These are phyloP conservation scores for Trissolcus japonicus DNA, from an alignment of 2,888 invertebrate genomes.

Conservation along the genomic window DNA sequence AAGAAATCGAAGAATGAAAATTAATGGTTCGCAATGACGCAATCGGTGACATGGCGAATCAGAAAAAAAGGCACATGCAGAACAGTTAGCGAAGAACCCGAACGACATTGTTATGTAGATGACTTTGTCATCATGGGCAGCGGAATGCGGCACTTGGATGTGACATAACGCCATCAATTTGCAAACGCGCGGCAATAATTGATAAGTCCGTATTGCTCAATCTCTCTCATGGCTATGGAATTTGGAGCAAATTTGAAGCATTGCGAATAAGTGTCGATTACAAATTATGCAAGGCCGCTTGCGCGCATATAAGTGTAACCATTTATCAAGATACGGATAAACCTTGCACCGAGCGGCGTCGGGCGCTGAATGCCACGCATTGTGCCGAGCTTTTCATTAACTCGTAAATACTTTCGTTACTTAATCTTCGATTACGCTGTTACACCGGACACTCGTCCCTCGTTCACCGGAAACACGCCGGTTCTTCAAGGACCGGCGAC, in stretches of 20 bases:
- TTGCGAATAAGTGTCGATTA: conserved; percentile 53
- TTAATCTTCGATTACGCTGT: too few relatives aligned
- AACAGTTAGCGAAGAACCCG: not conserved
- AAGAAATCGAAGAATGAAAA: too few relatives aligned
- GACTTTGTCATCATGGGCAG: too few relatives aligned
- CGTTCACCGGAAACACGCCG: too few relatives aligned
- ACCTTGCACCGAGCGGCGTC: conserved; percentile 51
- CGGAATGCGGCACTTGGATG: conserved; percentile 19
- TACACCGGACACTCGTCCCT: too few relatives aligned
- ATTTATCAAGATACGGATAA: conserved; percentile 59
- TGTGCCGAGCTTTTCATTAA: conserved; percentile 29
- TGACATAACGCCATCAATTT: conserved; percentile 42
- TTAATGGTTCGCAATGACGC: too few relatives aligned
- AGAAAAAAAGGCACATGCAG: not conserved
- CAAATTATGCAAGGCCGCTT: conserved; percentile 52
- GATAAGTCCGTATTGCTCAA: conserved; percentile 46
- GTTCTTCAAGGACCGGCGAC: too few relatives aligned
- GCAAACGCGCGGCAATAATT: conserved; percentile 43
- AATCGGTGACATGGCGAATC: too few relatives aligned
- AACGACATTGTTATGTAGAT: too few relatives aligned
- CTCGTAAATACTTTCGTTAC: too few relatives aligned
- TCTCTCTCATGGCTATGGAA: conserved; percentile 62
- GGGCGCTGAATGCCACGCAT: conserved; percentile 16
- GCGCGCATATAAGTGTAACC: conserved; percentile 37
- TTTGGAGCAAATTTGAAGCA: conserved; percentile 61